Evolutionary conservation across 2,888 invertebrate species (phyloP), one percentile per base, ranked within the genome.

Genomic region (Lomographa bimaculata): DNA sequence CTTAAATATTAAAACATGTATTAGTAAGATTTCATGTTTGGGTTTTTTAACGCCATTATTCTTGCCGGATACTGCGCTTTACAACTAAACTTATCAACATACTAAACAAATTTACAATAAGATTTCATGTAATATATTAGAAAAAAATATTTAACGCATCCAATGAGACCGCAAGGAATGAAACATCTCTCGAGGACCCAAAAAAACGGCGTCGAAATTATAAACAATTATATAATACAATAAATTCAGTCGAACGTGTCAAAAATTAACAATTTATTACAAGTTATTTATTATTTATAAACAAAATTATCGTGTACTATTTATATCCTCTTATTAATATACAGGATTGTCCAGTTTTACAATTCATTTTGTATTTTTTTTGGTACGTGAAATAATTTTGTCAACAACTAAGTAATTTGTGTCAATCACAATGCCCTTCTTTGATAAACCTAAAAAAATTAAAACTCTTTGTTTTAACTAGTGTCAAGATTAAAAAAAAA

Each of bases 51-150:
- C n/a, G n/a, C n/a, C n/a, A n/a, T n/a, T 27, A 23, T 27, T 36
- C 21, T 43, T 32, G 32, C 27, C 36, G 14, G 10, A 2, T 7
- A 25, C 19, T 33, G 18, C 17, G 16, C 3, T 32, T 79, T 77
- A 85, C 66, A 83, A 72, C 85, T 87, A 86, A 80, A 46, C 82
- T 83, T 84, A 85, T 63, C 56, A 66, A 84, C 78, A 79, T 86
- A 70, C 72, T 84, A 80, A 85, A 80, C 75, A 85, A 82, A 82
- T 82, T 86, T 53, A 83, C 84, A 84, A 76, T 75, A 71, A 68
- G 57, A 67, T 71, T 70, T 71, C 56, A 70, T 73, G 69, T 67
- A 70, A 65, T 69, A 66, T 71, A 65, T 67, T 71, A 64, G 63
- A 71, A 68, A 67, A 60, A 60, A 69, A 67, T 64, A 56, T 50